Percentiles rank a stretch among this genome's conserved stretches.
Conservation (phyloP, 2,888 invertebrate species). For the Cerastoderma edule region DNA sequence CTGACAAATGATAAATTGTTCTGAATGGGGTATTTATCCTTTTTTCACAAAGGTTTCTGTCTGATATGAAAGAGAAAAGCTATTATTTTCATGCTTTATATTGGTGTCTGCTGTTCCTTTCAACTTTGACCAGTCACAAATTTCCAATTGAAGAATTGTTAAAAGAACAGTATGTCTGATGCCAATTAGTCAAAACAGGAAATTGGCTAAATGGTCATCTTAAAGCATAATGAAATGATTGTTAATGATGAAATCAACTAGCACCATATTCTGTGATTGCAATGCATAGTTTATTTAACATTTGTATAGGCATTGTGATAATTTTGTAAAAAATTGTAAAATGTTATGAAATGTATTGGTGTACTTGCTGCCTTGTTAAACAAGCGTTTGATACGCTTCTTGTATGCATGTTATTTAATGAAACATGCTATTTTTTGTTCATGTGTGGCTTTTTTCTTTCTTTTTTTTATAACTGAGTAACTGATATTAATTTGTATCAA, state of each 20-base stretch:
- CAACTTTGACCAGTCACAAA: too few species aligned
- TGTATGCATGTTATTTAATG: slow-evolving; percentile 1
- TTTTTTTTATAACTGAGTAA: slow-evolving; percentile 21
- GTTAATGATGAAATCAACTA: not conserved
- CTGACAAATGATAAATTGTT: too few species aligned
- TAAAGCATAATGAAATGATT: not conserved
- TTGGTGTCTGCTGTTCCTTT: too few species aligned
- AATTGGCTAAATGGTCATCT: too few species aligned
- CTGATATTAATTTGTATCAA: slow-evolving; percentile 29
- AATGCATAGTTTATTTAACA: not conserved
- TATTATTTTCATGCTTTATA: too few species aligned
- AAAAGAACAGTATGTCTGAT: too few species aligned
- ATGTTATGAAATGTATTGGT: not conserved
- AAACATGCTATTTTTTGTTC: slow-evolving; percentile 14
- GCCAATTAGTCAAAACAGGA: too few species aligned
- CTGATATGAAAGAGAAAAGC: too few species aligned
- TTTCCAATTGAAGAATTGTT: too few species aligned
- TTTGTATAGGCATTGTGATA: not conserved
- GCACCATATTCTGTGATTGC: not conserved
- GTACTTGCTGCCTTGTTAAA: not conserved
- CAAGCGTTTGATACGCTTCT: slow-evolving; percentile 14
- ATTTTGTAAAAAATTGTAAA: not conserved
- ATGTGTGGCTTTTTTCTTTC: slow-evolving; percentile 22
- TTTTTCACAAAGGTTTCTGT: too few species aligned
- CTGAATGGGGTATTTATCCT: too few species aligned